Percentiles rank a stretch among this genome's conserved stretches.
Evolutionary conservation across 1,140 invertebrate genomes (phyloP).

Genomic region (Apis cerana): DNA sequence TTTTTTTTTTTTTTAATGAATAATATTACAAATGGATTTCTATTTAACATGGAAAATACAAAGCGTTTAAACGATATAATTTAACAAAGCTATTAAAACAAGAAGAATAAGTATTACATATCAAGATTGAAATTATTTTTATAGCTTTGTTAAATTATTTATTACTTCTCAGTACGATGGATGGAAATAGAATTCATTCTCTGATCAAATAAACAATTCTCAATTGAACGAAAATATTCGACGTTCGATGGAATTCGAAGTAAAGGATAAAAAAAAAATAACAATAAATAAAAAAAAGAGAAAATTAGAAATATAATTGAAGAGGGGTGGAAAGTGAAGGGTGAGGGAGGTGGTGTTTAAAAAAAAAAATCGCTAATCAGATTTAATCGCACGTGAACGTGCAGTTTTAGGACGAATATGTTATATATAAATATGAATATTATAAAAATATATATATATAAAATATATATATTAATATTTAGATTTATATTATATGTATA

Average conservation of each 20-base stretch:
- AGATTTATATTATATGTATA: conserved; percentile 64
- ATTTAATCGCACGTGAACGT: conserved; percentile 27
- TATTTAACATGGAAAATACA: background rate
- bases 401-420: conserved; percentile 58
- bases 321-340: background rate
- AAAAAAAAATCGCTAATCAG: background rate
- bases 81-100: background rate
- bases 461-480: conserved; percentile 65
- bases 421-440: conserved; percentile 66
- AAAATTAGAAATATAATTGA: too few species aligned
- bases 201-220: background rate
- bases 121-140: background rate
- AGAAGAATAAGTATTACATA: background rate
- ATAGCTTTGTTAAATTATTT: background rate
- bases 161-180: fast-evolving
- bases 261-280: too few species aligned
- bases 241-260: background rate
- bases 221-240: background rate
- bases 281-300: background rate
- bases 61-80: background rate
- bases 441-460: conserved; percentile 55
- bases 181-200: background rate
- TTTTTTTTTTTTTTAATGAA: background rate
- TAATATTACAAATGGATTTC: background rate
- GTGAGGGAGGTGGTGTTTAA: background rate